Evolutionary conservation across 2,797 vertebrate species (phyloP).

Genomic region (Chelon labrosus): DNA sequence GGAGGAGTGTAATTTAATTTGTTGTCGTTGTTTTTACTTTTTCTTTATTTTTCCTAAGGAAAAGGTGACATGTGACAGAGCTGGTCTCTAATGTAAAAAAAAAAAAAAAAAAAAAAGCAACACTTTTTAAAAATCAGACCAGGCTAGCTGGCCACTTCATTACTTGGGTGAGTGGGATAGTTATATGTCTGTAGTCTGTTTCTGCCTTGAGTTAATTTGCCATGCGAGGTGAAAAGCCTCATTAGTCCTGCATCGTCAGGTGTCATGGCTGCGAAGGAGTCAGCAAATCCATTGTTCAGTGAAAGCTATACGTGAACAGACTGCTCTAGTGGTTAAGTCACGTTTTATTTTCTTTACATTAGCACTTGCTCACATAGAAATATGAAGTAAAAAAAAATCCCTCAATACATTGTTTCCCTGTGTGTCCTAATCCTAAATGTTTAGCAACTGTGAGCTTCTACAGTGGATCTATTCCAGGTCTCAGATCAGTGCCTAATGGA

Average conservation of each 20-base stretch:
- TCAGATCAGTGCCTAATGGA: slow-evolving; percentile 14
- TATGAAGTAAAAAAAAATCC: not conserved
- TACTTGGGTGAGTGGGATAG: not conserved
- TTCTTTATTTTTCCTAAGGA: slow-evolving; percentile 60
- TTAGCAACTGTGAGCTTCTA: slow-evolving; percentile 1
- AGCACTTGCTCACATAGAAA: slow-evolving; percentile 5
- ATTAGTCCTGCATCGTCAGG: not conserved
- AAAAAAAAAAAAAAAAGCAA: slow-evolving; percentile 3
- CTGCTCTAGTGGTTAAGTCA: not conserved
- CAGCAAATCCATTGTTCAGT: not conserved
- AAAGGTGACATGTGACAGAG: slow-evolving; percentile 58
- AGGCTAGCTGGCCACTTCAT: slow-evolving; percentile 17
- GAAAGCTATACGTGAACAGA: not conserved
- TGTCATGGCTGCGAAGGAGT: not conserved
- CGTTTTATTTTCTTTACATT: slow-evolving; percentile 10
- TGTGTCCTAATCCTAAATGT: not conserved
- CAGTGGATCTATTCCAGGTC: not conserved
- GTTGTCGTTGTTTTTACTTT: not conserved
- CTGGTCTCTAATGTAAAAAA: slow-evolving; percentile 68
- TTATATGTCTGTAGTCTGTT: not conserved
- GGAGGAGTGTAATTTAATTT: slow-evolving; percentile 13
- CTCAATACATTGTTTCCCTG: not conserved
- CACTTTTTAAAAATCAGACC: slow-evolving; percentile 22
- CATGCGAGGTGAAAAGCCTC: not conserved
- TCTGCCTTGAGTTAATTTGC: slow-evolving; percentile 1